Conservation (phyloP, 1,140 invertebrate species). For the Hycleus phaleratus region DNA sequence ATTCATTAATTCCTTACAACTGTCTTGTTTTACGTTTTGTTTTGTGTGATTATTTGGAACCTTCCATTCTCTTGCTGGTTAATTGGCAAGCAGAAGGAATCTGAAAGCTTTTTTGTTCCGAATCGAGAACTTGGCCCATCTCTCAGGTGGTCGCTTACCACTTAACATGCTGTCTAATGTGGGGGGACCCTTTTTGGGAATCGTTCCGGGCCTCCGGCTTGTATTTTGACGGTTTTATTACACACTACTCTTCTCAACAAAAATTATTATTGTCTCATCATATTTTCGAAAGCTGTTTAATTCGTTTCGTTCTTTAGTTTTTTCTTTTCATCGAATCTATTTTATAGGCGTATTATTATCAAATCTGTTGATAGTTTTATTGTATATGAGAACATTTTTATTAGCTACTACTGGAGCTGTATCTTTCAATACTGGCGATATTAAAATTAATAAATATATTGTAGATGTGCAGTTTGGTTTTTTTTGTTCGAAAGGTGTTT, state of each 20-base stretch:
- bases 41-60: too few species aligned
- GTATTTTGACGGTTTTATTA: constrained; percentile 26
- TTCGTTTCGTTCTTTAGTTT: too few species aligned
- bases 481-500: neutral
- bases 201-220: constrained; percentile 16
- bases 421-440: neutral
- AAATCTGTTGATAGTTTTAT: constrained; percentile 16
- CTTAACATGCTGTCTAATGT: constrained; percentile 26
- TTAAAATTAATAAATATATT: neutral
- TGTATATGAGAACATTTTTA: constrained; percentile 6
- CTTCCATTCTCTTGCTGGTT: neutral
- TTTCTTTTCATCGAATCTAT: neutral
- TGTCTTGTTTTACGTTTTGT: too few species aligned
- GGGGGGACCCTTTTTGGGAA: constrained; percentile 11
- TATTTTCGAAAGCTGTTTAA: neutral
- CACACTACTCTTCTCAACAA: constrained; percentile 2
- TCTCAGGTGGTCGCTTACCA: constrained; percentile 25
- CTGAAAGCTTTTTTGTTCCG: constrained; percentile 8
- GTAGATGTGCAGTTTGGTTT: neutral
- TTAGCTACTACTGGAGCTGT: neutral
- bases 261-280: neutral
- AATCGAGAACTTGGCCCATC: neutral
- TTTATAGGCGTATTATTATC: constrained; percentile 12
- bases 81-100: constrained; percentile 27
- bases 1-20: too few species aligned